Evolutionary conservation across 2,113 vertebrate genomes (phyloP), one percentile per base, ranked within the genome.

Genomic region (Alethe castanea): DNA sequence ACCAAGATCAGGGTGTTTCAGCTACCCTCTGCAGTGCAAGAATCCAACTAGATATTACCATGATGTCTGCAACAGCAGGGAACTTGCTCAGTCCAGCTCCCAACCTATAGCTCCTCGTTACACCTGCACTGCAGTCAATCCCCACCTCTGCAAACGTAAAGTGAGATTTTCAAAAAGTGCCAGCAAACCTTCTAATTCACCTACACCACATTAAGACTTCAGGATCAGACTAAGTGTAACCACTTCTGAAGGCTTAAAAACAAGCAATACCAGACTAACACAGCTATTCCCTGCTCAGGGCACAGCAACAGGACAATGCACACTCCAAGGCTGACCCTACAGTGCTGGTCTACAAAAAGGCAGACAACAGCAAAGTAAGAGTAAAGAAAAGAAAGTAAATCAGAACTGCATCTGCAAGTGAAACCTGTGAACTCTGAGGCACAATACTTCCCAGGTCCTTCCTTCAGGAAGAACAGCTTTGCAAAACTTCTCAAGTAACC

Each of bases 401-500:
- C n/a, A 80, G 61, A 72, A 48, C 28, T 78, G 15, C 26, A 53
- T 66, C 19, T 90, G 81, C 60, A 56, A 31, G 64, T 42, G 52
- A 48, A 86, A 92, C 23, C 52, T 71, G 56, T 61, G 72, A 92
- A 62, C 60, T 66, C 18, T 31, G 52, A 91, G 33, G 35, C 14
- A 22, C 42, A 64, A 44, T 29, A 33, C 69, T 86, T 91, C 81
- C 56, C 86, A 70, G 36, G 12, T 81, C 26, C 54, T 38, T 87
- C 60, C 26, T 44, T 67, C 31, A 59, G 26, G 19, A 96, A 91
- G 60, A n/a, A 74, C 11, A 89, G 56, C 52, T 91, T 83, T 89
- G 64, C 52, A 74, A 89, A 78, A 66, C 60, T 73, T 88, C 81
- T 92, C 60, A 72, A 74, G 77, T 91, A 95, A 92, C 86, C 60